These are phyloP conservation scores for Rhagium mordax DNA, from an alignment of 2,888 invertebrate genomes.

Conservation along the genomic window DNA sequence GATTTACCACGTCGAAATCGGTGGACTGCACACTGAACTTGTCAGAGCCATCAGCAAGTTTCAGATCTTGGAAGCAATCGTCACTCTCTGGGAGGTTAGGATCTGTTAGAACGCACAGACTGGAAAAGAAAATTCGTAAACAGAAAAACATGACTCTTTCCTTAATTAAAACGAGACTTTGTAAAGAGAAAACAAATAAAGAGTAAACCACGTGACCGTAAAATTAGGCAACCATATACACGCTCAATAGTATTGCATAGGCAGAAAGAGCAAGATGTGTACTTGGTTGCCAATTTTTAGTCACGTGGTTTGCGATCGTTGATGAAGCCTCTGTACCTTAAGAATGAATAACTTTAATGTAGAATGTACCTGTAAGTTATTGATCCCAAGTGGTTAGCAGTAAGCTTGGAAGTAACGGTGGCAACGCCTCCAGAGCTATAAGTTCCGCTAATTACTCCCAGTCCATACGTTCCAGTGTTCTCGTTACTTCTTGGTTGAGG, in stretches of 20 bases:
- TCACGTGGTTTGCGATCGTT: too few relatives aligned
- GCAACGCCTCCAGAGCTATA: constrained; percentile 62
- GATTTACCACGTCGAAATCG: constrained; percentile 53
- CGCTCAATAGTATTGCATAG: too few relatives aligned
- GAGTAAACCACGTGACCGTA: too few relatives aligned
- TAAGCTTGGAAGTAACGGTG: constrained; percentile 60
- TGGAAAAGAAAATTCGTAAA: constrained; percentile 55
- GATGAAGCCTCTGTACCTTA: too few relatives aligned
- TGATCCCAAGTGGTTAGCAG: constrained; percentile 66
- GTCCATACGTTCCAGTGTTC: constrained; percentile 68
- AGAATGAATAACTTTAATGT: too few relatives aligned
- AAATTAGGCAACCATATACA: too few relatives aligned
- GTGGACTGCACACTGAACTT: constrained; percentile 54
- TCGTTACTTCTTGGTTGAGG: constrained; percentile 66
- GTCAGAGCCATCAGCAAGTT: constrained; percentile 60
- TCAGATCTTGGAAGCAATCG: constrained; percentile 67
- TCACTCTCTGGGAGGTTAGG: constrained; percentile 66
- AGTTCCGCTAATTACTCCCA: constrained; percentile 65
- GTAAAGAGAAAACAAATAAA: too few relatives aligned
- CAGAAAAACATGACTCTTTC: too few relatives aligned
- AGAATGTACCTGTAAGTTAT: constrained; percentile 58
- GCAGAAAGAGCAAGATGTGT: too few relatives aligned
- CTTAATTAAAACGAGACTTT: too few relatives aligned
- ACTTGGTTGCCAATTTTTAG: too few relatives aligned
- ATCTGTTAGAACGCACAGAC: constrained; percentile 64